Evolutionary conservation across 2,113 vertebrate genomes (phyloP).

Genomic region (Scomber scombrus): DNA sequence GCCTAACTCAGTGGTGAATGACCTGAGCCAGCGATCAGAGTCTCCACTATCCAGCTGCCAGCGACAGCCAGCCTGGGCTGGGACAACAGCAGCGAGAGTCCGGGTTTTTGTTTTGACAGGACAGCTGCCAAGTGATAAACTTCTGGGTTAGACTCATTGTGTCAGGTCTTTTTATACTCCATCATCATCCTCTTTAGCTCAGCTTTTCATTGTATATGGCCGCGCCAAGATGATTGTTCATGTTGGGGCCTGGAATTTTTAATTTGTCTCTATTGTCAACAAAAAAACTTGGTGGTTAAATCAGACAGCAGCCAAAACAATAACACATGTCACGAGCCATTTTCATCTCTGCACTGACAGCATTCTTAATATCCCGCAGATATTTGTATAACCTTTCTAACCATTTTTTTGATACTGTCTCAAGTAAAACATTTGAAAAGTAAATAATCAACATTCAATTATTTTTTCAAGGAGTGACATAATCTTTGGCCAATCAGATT

Average conservation of each 20-base stretch:
- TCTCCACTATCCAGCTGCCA: slow-evolving; percentile 25
- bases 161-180: slow-evolving; percentile 49
- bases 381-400: not conserved
- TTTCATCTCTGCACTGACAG: not conserved
- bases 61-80: not conserved
- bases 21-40: not conserved
- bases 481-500: slow-evolving; percentile 18
- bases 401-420: too few species aligned
- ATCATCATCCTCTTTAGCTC: slow-evolving; percentile 29
- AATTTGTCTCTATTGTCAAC: slow-evolving; percentile 49
- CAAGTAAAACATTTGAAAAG: too few species aligned
- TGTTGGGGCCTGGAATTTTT: slow-evolving; percentile 22
- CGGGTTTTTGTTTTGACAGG: slow-evolving; percentile 44
- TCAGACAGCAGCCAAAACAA: slow-evolving; percentile 39
- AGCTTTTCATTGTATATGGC: slow-evolving; percentile 33
- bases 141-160: slow-evolving; percentile 51
- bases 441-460: not conserved
- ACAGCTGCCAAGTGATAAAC: slow-evolving; percentile 65
- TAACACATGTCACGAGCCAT: slow-evolving; percentile 6
- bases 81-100: not conserved
- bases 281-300: slow-evolving; percentile 17
- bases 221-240: slow-evolving; percentile 53
- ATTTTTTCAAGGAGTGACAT: not conserved
- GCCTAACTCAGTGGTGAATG: not conserved
- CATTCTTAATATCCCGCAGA: not conserved